Conservation (phyloP, 2,888 invertebrate species). For the Watsonalla binaria region DNA sequence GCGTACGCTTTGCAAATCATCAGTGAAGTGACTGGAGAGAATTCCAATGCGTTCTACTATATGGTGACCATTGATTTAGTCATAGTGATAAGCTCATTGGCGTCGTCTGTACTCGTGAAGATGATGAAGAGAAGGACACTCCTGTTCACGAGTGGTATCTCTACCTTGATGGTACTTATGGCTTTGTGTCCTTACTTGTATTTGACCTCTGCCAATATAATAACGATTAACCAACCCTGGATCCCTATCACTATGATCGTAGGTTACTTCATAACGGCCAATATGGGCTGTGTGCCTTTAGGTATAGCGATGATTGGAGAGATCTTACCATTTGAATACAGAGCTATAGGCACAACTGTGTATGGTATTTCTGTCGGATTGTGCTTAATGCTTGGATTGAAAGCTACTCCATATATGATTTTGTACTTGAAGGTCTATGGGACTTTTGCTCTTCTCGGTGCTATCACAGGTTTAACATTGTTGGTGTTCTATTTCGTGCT, state of each 20-base stretch:
- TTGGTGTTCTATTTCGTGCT: slow-evolving; percentile 26
- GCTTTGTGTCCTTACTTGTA: slow-evolving; percentile 27
- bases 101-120: slow-evolving; percentile 36
- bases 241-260: slow-evolving; percentile 32
- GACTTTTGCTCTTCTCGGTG: slow-evolving; percentile 46
- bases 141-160: slow-evolving; percentile 34
- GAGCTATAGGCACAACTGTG: slow-evolving; percentile 26
- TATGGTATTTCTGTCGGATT: slow-evolving; percentile 16
- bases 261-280: slow-evolving; percentile 38
- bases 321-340: slow-evolving; percentile 38
- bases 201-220: slow-evolving; percentile 19
- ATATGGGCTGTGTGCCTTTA: slow-evolving; percentile 45
- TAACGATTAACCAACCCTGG: slow-evolving; percentile 25
- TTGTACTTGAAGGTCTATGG: slow-evolving; percentile 40
- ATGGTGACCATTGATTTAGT: slow-evolving; percentile 36
- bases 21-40: slow-evolving; percentile 28
- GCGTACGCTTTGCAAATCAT: slow-evolving; percentile 40
- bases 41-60: slow-evolving; percentile 31
- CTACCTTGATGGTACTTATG: slow-evolving; percentile 28
- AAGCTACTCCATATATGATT: slow-evolving; percentile 36
- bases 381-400: slow-evolving; percentile 13
- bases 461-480: slow-evolving; percentile 18
- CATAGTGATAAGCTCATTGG: slow-evolving; percentile 30
- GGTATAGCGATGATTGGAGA: slow-evolving; percentile 41
- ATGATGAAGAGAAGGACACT: slow-evolving; percentile 37